Percentiles rank a stretch among this genome's conserved stretches.
phyloP scores from a whole-genome alignment of 1,140 invertebrate species.

The Pseudomyrmex concolor region DNA sequence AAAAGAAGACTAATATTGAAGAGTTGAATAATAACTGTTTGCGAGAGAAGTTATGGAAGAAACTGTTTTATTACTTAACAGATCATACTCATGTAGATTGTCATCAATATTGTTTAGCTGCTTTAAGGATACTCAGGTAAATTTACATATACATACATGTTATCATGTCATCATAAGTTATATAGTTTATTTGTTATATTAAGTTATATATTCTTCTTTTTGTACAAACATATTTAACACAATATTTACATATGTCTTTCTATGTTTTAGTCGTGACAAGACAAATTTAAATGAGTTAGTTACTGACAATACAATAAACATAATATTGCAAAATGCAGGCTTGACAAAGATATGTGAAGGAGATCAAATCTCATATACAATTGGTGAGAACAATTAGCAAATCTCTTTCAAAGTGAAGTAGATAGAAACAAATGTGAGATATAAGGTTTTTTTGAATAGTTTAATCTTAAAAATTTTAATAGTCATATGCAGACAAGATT shows the following conservation, averaged over 20 bases:
- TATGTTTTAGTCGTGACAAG: slow-evolving; percentile 89
- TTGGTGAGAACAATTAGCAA: slow-evolving; percentile 67
- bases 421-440: not conserved
- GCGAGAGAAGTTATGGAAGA: slow-evolving; percentile 85
- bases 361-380: slow-evolving; percentile 67
- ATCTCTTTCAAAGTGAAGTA: slow-evolving; percentile 11
- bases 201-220: too few species aligned
- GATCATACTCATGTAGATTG: slow-evolving; percentile 78
- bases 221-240: slow-evolving; percentile 28
- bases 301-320: slow-evolving; percentile 88
- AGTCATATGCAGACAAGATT: not conserved
- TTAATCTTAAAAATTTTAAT: slow-evolving; percentile 5
- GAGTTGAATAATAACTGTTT: slow-evolving; percentile 84
- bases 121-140: slow-evolving; percentile 87
- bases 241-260: slow-evolving; percentile 46
- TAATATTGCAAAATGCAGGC: slow-evolving; percentile 88
- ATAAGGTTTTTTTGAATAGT: slow-evolving; percentile 17
- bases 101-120: slow-evolving; percentile 84
- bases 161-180: too few species aligned
- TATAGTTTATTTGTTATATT: too few species aligned
- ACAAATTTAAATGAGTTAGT: slow-evolving; percentile 89
- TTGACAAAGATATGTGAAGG: slow-evolving; percentile 83
- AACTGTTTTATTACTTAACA: slow-evolving; percentile 84
- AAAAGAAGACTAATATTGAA: slow-evolving; percentile 84
- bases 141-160: slow-evolving; percentile 2